Conservation (phyloP, 2,888 invertebrate genomes). For the Baronia brevicornis region DNA sequence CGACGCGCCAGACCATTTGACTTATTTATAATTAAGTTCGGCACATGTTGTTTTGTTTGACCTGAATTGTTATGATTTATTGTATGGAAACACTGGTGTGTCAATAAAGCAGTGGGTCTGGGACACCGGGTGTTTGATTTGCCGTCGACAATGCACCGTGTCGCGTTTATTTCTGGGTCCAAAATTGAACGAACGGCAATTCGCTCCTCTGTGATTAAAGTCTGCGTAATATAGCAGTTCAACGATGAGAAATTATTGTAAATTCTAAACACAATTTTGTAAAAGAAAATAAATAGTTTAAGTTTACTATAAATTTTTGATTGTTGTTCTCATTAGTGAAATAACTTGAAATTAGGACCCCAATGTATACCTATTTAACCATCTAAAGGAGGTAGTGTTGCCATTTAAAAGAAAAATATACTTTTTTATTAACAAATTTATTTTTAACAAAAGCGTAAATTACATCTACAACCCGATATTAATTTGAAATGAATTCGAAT, state of each 20-base stretch:
- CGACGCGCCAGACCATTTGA: slow-evolving; percentile 63
- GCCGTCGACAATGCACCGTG: slow-evolving; percentile 40
- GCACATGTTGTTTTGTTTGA: slow-evolving; percentile 74
- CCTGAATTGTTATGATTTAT: slow-evolving; percentile 74
- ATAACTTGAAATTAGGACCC: background rate
- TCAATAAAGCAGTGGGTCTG: slow-evolving; percentile 76
- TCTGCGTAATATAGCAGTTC: slow-evolving; percentile 38
- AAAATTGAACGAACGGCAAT: slow-evolving; percentile 44
- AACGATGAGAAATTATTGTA: slow-evolving; percentile 59
- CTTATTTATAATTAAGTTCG: slow-evolving; percentile 67
- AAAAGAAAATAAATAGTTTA: slow-evolving; percentile 73
- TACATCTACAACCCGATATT: too few relatives aligned
- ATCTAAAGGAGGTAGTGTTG: too few relatives aligned
- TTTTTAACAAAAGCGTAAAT: too few relatives aligned
- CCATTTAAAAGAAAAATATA: too few relatives aligned
- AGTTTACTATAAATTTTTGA: slow-evolving; percentile 58
- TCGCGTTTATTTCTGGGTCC: slow-evolving; percentile 64
- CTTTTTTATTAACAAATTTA: too few relatives aligned
- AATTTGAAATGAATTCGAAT: too few relatives aligned
- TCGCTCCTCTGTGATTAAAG: slow-evolving; percentile 45
- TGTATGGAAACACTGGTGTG: slow-evolving; percentile 74
- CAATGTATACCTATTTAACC: too few relatives aligned
- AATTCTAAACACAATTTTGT: slow-evolving; percentile 68
- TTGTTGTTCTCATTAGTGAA: slow-evolving; percentile 31
- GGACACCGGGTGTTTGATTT: slow-evolving; percentile 70